Conservation (phyloP, 2,888 invertebrate genomes). For the Andrena haemorrhoa region DNA sequence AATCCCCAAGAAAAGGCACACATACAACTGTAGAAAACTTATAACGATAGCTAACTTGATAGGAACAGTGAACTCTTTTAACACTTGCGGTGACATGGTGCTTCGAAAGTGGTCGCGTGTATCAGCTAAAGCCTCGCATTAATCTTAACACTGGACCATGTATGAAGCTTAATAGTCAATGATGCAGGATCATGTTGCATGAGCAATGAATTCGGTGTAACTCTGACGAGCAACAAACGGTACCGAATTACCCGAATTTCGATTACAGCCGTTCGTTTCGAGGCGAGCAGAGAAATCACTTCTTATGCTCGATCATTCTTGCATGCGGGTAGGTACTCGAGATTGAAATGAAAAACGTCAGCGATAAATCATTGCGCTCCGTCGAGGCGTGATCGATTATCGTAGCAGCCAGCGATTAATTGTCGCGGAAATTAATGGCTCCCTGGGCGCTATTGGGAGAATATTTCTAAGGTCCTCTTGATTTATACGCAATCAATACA, state of each 20-base stretch:
- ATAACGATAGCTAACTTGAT: too few species aligned
- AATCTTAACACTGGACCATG: background rate
- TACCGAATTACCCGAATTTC: background rate
- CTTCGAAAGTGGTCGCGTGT: background rate
- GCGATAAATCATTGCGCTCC: conserved; percentile 65
- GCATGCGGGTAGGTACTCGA: conserved; percentile 49
- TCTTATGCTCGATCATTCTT: conserved; percentile 47
- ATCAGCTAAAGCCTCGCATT: background rate
- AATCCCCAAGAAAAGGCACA: too few species aligned
- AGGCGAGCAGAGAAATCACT: conserved; percentile 45
- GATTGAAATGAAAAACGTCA: conserved; percentile 68
- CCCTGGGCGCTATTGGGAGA: conserved; percentile 1
- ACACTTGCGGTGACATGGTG: background rate
- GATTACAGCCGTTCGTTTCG: conserved; percentile 41
- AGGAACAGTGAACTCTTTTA: background rate
- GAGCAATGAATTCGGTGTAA: background rate
- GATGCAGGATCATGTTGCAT: background rate
- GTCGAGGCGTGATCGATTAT: conserved; percentile 70
- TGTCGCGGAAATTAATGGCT: conserved; percentile 54
- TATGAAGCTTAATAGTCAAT: background rate
- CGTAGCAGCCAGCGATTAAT: conserved; percentile 61
- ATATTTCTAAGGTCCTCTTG: conserved; percentile 8
- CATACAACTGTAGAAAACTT: too few species aligned
- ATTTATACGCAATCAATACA: conserved; percentile 19
- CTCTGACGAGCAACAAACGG: background rate